Conservation (phyloP, 1,140 invertebrate genomes). For the Drosophila mojavensis region DNA sequence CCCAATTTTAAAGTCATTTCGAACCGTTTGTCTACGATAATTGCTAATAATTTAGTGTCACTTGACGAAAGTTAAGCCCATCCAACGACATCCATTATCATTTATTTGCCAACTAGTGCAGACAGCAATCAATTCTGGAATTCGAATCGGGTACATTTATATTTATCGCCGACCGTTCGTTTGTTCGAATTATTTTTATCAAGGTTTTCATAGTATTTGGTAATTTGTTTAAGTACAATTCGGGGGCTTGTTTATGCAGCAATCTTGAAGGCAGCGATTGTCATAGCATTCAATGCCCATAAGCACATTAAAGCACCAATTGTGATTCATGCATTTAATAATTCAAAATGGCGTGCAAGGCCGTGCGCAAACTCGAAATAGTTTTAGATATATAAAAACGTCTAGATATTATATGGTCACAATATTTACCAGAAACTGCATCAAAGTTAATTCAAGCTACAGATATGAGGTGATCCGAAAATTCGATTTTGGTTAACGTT, state of each 20-base stretch:
- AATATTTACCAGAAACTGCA: too few species aligned
- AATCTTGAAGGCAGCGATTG: conserved; percentile 51
- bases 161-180: conserved; percentile 38
- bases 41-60: conserved; percentile 79
- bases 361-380: conserved; percentile 9
- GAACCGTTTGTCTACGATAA: conserved; percentile 75
- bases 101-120: conserved; percentile 41
- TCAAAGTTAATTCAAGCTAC: too few species aligned
- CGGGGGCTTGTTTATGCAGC: conserved; percentile 34
- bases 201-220: conserved; percentile 56
- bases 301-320: conserved; percentile 46
- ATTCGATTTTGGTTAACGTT: too few species aligned
- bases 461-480: too few species aligned
- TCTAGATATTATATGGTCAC: too few species aligned
- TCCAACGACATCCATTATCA: conserved; percentile 59
- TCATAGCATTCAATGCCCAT: conserved; percentile 43
- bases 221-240: conserved; percentile 51
- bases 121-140: conserved; percentile 56
- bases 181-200: conserved; percentile 35
- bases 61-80: conserved; percentile 68
- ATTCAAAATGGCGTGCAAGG: conserved; percentile 7
- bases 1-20: conserved; percentile 72
- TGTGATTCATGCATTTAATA: conserved; percentile 37
- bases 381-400: not conserved
- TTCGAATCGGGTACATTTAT: conserved; percentile 59